Percentiles rank a stretch among this genome's conserved stretches.
These are phyloP conservation scores for Scarus forsteni DNA, from an alignment of 2,797 vertebrate species.

Conservation along the genomic window DNA sequence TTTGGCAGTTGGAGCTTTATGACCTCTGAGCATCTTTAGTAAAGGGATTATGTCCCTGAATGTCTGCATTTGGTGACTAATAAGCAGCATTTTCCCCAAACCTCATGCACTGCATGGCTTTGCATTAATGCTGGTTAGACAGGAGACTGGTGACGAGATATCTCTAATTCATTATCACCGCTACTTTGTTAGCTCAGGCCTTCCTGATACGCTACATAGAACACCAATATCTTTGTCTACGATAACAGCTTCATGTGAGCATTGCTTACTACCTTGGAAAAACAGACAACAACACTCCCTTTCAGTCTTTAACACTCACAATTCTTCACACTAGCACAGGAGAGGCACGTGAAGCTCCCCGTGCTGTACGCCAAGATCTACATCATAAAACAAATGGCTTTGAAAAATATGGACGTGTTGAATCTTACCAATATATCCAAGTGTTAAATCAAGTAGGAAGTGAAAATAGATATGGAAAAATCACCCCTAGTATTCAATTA, in stretches of 20 bases:
- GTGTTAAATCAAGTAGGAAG: too few species aligned
- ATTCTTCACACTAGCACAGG: neutral
- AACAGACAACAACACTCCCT: constrained; percentile 8
- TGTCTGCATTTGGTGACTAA: constrained; percentile 16
- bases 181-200: constrained; percentile 15
- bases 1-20: neutral
- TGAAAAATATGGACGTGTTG: neutral
- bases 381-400: neutral
- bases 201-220: neutral
- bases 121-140: constrained; percentile 16
- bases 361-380: too few species aligned
- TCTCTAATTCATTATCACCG: constrained; percentile 4
- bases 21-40: neutral
- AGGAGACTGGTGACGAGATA: neutral
- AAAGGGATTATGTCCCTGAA: neutral
- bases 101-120: neutral
- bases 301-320: neutral
- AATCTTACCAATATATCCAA: too few species aligned
- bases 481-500: neutral
- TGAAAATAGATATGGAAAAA: neutral
- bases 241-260: neutral
- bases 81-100: neutral
- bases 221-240: constrained; percentile 37
- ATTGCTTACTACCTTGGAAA: neutral
- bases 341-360: neutral